phyloP scores from a whole-genome alignment of 2,797 vertebrate genomes.

The Semaprochilodus insignis region DNA sequence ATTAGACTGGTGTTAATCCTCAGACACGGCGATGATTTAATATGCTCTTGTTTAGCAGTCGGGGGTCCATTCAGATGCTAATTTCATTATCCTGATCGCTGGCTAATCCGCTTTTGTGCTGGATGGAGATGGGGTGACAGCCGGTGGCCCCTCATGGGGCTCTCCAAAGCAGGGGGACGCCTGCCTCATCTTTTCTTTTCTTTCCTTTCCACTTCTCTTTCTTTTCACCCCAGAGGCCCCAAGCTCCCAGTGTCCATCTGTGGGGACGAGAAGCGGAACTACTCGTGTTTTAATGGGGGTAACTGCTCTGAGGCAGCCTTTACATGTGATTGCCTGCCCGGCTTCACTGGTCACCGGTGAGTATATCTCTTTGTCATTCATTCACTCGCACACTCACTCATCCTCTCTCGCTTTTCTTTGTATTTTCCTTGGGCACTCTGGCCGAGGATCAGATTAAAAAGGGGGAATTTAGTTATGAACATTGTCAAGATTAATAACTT shows the following conservation, averaged over 20 bases:
- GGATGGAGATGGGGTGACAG: constrained; percentile 18
- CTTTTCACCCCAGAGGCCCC: constrained; percentile 68
- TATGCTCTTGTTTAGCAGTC: constrained; percentile 52
- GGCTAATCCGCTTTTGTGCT: constrained; percentile 66
- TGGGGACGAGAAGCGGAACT: constrained; percentile 83
- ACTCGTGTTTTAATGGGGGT: constrained; percentile 91
- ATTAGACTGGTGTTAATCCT: constrained; percentile 33
- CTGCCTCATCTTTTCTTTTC: constrained; percentile 50
- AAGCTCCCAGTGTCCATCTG: constrained; percentile 85
- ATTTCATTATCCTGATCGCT: constrained; percentile 66
- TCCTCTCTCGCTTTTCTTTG: background rate
- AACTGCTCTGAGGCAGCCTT: constrained; percentile 82
- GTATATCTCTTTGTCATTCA: constrained; percentile 49
- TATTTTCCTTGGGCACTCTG: background rate
- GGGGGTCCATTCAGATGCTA: constrained; percentile 60
- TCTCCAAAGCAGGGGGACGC: constrained; percentile 9
- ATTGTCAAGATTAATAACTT: background rate
- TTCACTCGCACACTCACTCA: background rate
- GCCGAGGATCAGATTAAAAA: background rate
- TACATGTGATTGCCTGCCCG: constrained; percentile 80
- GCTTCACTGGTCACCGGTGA: constrained; percentile 88
- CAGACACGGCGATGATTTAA: constrained; percentile 43
- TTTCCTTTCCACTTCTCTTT: constrained; percentile 24
- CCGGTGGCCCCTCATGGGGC: constrained; percentile 17
- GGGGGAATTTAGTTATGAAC: background rate